A percentile compares a stretch with the other conserved stretches of the same genome.
phyloP scores from a whole-genome alignment of 1,140 invertebrate species.

The Drosophila ficusphila region DNA sequence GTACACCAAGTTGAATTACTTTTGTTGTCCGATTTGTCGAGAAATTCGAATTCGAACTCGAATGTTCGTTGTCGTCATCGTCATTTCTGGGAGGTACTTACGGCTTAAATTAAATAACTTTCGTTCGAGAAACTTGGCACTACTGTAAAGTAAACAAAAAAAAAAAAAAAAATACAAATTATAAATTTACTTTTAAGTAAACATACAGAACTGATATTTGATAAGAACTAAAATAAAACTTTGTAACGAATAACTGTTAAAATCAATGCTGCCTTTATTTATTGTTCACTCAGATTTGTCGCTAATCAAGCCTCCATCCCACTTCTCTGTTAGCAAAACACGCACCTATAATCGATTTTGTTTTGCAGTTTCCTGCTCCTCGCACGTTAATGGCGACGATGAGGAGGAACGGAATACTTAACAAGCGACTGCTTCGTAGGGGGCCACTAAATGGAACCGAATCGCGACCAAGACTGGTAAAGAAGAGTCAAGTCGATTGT shows the following conservation, averaged over 20 bases:
- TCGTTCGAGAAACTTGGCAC: background rate
- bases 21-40: conserved; percentile 44
- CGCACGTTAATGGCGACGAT: conserved; percentile 79
- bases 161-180: background rate
- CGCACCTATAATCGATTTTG: conserved; percentile 78
- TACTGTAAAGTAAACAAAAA: conserved; percentile 18
- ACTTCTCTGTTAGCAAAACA: conserved; percentile 39
- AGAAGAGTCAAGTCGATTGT: conserved; percentile 17
- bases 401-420: conserved; percentile 77
- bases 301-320: conserved; percentile 24
- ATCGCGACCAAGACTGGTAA: conserved; percentile 6
- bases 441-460: background rate
- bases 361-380: conserved; percentile 83
- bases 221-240: conserved; percentile 68
- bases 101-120: conserved; percentile 45
- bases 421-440: conserved; percentile 31
- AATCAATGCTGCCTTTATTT: conserved; percentile 72
- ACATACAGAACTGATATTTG: conserved; percentile 69
- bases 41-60: conserved; percentile 21
- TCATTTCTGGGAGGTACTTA: conserved; percentile 6
- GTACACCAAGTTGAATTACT: conserved; percentile 49
- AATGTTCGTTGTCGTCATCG: conserved; percentile 23
- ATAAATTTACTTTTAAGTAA: conserved; percentile 45
- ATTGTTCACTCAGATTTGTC: conserved; percentile 44
- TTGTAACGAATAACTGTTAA: conserved; percentile 52